Evolutionary conservation across 2,113 vertebrate genomes (phyloP).

Genomic region (Nothoprocta pentlandii): DNA sequence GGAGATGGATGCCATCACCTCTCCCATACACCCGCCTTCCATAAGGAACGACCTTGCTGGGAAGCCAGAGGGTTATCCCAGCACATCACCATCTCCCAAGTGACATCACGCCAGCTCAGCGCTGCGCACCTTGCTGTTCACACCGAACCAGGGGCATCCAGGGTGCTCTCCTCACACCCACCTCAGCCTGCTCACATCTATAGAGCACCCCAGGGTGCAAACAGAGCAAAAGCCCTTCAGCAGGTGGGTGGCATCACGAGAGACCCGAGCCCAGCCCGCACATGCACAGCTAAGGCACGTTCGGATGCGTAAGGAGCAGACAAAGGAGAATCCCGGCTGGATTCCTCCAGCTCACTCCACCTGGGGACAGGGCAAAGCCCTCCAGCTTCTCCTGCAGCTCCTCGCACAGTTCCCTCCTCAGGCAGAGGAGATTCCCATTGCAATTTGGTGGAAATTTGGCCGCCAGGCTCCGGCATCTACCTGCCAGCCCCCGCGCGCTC

Average conservation of each 20-base stretch:
- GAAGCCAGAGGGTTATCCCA: background rate
- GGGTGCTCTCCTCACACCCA: background rate
- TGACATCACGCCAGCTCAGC: background rate
- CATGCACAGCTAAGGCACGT: fast-evolving
- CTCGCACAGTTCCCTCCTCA: background rate
- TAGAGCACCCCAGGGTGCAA: background rate
- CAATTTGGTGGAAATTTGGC: no score
- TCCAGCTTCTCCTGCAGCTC: background rate
- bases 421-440: background rate
- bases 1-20: no score
- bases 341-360: background rate
- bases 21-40: background rate
- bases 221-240: background rate
- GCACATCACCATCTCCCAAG: no score
- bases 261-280: background rate
- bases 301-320: background rate
- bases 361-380: background rate
- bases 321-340: background rate
- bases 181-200: background rate
- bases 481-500: background rate
- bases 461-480: background rate
- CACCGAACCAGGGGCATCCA: background rate
- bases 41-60: background rate
- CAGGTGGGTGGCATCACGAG: fast-evolving
- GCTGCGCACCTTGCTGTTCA: background rate